Evolutionary conservation across 2,888 invertebrate genomes (phyloP), one percentile per base, ranked within the genome.

Genomic region (Zhengitettix transpicula): DNA sequence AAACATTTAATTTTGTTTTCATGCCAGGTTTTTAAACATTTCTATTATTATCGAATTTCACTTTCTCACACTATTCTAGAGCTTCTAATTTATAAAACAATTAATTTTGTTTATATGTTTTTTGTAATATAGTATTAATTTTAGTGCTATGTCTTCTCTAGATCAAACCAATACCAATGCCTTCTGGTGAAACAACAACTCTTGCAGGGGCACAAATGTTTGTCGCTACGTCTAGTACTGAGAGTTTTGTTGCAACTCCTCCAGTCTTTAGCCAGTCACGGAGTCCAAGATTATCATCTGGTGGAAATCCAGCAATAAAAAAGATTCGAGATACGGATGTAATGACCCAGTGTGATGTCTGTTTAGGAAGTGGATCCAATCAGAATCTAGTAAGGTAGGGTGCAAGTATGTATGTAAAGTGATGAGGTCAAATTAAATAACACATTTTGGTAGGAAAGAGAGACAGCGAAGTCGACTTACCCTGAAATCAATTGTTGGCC

Each of bases 161-260:
- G 85, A 85, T 87, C 63, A 87, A 87, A 71, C 84, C 87, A 8
- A 85, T 87, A 67, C 86, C 86, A 8, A 78, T 89, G 68, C 87
- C 87, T 16, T 87, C 86, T 60, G 89, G 89, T 1, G 83, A 84
- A 41, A 44, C 74, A 79, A 41, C 74, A 76, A 1, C 78, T 78
- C 0, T 75, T 75, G 62, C 75, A 77, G n/a, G 87, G 85, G 68
- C 85, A 86, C 0, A 87, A 87, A 84, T 87, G 76, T 88, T 88
- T 70, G 85, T 86, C 69, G 85, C 86, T 11, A 84, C 84, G 0
- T 84, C 84, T 9, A 64, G 60, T 42, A 61, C 60, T 1, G 61
- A 63, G 28, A 71, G 73, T 1, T 71, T 71, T 58, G 69, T 70
- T 14, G 71, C 71, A 66, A 70, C 72, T 61, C 69, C 66, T 12